Base-by-base conservation (phyloP, 2,888 invertebrate species). In the Ashinkailepas kermadecensis region DNA sequence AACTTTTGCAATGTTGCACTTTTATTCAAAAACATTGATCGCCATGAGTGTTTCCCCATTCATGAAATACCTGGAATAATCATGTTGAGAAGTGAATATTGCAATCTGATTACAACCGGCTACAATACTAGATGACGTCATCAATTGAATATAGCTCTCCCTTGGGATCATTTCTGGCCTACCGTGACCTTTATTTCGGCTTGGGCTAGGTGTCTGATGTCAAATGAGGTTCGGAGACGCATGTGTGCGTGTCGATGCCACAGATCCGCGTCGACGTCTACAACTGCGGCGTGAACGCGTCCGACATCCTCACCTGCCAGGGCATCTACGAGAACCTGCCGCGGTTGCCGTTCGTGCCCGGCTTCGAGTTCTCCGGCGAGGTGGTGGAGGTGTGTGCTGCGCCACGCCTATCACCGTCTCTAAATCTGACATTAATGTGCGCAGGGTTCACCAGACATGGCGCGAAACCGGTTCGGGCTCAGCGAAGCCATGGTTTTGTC, bases 261-360 rank as follows among this genome's bases (percentile, higher is more conserved):
- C 85, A 92, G 91, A 90, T 92, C n/a, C 87, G 91, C 82, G 89
- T 93, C 21, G 89, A 90, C 84, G 91, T 92, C 0, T 89, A 90
- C 84, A 90, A 90, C 84, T 91, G 91, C 85, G 91, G 91, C 81
- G 88, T 93, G n/a, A 93, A 92, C 87, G 89, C 90, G 80, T 88
- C 90, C 0, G 93, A 93, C 87, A 87, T 90, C 70, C 86, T 90
- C 70, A 88, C 90, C 83, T 89, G 90, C 84, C 87, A 88, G 84
- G 90, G 90, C 82, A 87, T 88, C 67, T 88, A 89, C 83, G 88
- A 88, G 70, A 86, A 86, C 8, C 87, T 89, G 83, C 88, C 89
- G 9, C 85, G 85, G 64, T 86, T 90, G 78, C 92, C 92, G 0
- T 90, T 90, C 85, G 87, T 91, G 57, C 91, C 92, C 81, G 93